Base-by-base conservation (phyloP, 23 tunicate genomes). In the Halocynthia aurantium region DNA sequence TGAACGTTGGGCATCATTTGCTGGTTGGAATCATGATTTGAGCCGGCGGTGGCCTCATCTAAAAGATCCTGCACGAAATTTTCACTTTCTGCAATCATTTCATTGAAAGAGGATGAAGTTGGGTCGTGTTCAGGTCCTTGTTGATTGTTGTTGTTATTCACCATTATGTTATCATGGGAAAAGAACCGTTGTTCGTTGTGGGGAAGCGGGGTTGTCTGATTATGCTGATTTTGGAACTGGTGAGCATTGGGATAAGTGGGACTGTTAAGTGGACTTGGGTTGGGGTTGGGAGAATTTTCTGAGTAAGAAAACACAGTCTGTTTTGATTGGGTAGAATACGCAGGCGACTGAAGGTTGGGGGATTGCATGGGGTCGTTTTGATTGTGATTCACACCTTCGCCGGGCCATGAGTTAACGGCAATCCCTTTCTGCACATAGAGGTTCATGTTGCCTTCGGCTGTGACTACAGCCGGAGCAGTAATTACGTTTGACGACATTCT, bases 151-250 rank as follows among this genome's bases (percentile, higher is more conserved):
- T 74, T 55, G 57, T 74, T 74, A 49, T 74, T 74, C 21, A 74
- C 78, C 64, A 74, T 74, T 8, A 70, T 70, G 50, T 70, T 70
- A 74, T 74, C 78, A 54, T 62, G 60, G 10, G 64, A 62, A 6
- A 74, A 74, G 40, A 74, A 74, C 62, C 55, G 78, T 74, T 74
- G 62, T 18, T 74, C 78, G 57, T 74, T 74, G 55, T 74, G 78
- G 8, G 78, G 78, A 0, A 74, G 56, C 8, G 78, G 78, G 15
- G 78, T 74, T 40, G 70, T 65, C 31, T 65, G 70, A 56, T 53
- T 74, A 22, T 74, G 78, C 17, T 74, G 78, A 21, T 21, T 54
- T 12, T 52, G 78, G 6, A 54, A 54, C 22, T 52, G 78, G 8
- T 40, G 62, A 13, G 62, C 19, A 54, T 74, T 74, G 22, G 63